A percentile compares a stretch with the other conserved stretches of the same genome.
Conservation (phyloP, 2,113 vertebrate genomes). For the Myrmophylax atrothorax region DNA sequence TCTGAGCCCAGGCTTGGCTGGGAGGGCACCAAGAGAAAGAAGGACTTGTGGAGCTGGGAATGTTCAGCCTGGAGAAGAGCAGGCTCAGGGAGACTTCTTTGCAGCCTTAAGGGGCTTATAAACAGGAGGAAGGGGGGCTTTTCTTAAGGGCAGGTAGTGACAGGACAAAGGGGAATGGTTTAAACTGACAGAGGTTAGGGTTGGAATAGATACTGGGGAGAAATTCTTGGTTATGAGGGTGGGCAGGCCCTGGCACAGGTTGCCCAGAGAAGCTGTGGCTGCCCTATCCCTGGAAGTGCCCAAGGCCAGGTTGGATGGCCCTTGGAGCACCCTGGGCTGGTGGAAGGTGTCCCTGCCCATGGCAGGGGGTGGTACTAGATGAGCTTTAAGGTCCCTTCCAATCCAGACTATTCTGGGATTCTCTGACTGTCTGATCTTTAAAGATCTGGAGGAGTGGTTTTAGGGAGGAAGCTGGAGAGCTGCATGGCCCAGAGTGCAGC, state of each 20-base stretch:
- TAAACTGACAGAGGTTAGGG: not conserved
- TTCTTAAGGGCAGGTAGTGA: not conserved
- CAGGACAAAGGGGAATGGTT: not conserved
- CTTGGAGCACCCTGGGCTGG: not conserved
- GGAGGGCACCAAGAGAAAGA: not conserved
- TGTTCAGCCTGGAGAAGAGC: not conserved
- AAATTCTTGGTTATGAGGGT: rapidly evolving
- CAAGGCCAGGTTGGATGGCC: not conserved
- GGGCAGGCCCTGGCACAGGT: rapidly evolving
- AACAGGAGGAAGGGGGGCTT: not conserved
- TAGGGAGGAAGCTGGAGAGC: not conserved
- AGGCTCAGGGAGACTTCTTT: not conserved
- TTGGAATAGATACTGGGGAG: no score
- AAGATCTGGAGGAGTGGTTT: not conserved
- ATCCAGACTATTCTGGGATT: not conserved
- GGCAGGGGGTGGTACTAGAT: not conserved
- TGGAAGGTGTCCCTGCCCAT: not conserved
- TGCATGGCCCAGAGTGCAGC: not conserved
- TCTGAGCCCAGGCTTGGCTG: not conserved
- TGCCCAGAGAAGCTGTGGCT: not conserved
- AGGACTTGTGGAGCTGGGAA: not conserved
- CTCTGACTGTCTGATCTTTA: not conserved
- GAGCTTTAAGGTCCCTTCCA: not conserved
- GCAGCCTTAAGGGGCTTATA: not conserved
- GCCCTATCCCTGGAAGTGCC: not conserved